phyloP scores from a whole-genome alignment of 1,140 invertebrate genomes.

The Nilaparvata lugens region DNA sequence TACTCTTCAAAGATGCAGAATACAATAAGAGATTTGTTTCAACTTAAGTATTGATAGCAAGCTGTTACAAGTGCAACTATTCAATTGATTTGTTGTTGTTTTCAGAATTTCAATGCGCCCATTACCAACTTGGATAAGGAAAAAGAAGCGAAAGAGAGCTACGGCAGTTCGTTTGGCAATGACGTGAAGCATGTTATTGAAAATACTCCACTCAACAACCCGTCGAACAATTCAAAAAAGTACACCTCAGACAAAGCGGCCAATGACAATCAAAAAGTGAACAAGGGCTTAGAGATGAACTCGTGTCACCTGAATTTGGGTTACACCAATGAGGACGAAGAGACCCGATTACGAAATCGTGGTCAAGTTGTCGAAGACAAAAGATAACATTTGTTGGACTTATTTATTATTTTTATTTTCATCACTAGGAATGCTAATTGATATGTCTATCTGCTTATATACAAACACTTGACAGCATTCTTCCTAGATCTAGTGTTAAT shows the following conservation, averaged over 20 bases:
- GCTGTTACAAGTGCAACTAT: not conserved
- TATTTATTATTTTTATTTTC: too few relatives aligned
- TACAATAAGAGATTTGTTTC: not conserved
- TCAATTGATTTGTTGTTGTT: not conserved
- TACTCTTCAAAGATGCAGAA: too few relatives aligned
- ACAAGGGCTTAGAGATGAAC: conserved; percentile 4
- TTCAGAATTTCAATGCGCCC: not conserved
- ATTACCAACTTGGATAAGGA: conserved; percentile 1
- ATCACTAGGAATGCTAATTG: too few relatives aligned
- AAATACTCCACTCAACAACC: conserved; percentile 7
- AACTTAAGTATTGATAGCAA: too few relatives aligned
- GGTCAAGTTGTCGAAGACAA: not conserved
- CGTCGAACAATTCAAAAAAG: not conserved
- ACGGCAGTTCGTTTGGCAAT: not conserved
- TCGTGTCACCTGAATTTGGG: conserved; percentile 7
- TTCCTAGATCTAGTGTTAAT: too few relatives aligned
- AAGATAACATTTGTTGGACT: not conserved
- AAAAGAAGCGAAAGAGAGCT: conserved; percentile 10
- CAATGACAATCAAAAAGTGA: conserved; percentile 2
- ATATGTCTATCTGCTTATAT: too few relatives aligned
- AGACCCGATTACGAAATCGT: not conserved
- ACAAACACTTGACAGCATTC: too few relatives aligned
- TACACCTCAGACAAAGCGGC: conserved; percentile 3
- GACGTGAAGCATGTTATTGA: conserved; percentile 1
- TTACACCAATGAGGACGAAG: conserved; percentile 5